Evolutionary conservation across 1,140 invertebrate genomes (phyloP).

Genomic region (Trichonephila clavata): DNA sequence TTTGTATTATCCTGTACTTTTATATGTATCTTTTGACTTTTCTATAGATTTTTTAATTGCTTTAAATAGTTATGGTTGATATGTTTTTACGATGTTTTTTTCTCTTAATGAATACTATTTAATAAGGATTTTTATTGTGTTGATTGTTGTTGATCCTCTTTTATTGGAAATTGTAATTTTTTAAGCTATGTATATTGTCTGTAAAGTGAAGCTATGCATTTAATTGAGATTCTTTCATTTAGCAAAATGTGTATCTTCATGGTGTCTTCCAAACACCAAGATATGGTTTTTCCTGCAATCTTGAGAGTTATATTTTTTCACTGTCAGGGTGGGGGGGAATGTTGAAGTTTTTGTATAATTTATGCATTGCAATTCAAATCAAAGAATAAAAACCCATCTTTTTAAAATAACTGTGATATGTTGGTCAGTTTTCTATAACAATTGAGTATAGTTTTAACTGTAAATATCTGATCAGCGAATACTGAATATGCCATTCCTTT

Average conservation of each 20-base stretch:
- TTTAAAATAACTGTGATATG: slow-evolving; percentile 34
- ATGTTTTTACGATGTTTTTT: neutral
- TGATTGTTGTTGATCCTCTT: neutral
- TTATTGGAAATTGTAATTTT: neutral
- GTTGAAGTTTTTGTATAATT: neutral
- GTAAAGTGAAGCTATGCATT: too few species aligned
- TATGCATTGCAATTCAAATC: neutral
- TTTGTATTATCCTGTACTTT: too few species aligned
- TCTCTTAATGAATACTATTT: neutral
- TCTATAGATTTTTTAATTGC: too few species aligned
- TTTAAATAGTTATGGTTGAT: too few species aligned
- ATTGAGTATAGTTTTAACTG: neutral
- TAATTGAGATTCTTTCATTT: too few species aligned
- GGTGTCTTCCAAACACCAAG: too few species aligned
- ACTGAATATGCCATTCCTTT: slow-evolving; percentile 16
- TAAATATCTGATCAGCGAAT: neutral
- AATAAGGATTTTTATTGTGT: neutral
- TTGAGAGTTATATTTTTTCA: too few species aligned
- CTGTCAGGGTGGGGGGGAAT: neutral
- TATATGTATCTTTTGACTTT: too few species aligned
- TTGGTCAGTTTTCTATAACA: slow-evolving; percentile 10
- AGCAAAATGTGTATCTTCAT: too few species aligned
- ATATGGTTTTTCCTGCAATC: too few species aligned
- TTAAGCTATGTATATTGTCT: too few species aligned
- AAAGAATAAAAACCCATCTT: neutral